Evolutionary conservation across 2,113 vertebrate species (phyloP).

Genomic region (Agelaius tricolor): DNA sequence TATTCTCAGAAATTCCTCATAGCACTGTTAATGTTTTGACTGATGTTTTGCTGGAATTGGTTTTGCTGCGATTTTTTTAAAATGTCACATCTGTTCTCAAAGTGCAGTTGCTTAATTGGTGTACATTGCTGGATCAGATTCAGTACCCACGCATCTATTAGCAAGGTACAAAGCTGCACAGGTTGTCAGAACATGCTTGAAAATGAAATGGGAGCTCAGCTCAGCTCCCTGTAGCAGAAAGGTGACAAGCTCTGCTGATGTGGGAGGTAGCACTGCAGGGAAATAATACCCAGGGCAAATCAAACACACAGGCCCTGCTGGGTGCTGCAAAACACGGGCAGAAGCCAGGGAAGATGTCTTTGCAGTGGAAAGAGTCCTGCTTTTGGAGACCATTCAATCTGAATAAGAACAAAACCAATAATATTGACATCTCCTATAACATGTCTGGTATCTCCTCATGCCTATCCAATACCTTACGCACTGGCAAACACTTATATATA

Average conservation of each 20-base stretch:
- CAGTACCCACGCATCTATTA: neutral
- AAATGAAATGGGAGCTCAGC: neutral
- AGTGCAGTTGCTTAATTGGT: neutral
- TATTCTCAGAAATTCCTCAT: constrained; percentile 5
- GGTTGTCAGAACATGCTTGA: neutral
- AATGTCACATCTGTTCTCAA: constrained; percentile 23
- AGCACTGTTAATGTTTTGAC: neutral
- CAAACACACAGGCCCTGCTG: neutral
- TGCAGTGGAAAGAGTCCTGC: neutral
- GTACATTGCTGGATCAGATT: neutral
- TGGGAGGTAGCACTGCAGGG: neutral
- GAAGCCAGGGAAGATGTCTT: neutral
- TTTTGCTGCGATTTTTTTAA: neutral
- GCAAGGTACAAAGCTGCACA: neutral
- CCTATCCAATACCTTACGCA: neutral
- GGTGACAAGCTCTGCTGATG: neutral
- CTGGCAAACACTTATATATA: neutral
- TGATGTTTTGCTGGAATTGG: neutral
- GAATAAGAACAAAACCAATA: neutral
- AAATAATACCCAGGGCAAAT: neutral
- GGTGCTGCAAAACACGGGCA: neutral
- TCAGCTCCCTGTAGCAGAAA: neutral
- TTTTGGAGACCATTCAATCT: neutral
- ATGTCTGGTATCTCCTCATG: neutral
- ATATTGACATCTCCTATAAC: neutral